Evolutionary conservation across 2,888 invertebrate species (phyloP).

Genomic region (Aplocera efformata): DNA sequence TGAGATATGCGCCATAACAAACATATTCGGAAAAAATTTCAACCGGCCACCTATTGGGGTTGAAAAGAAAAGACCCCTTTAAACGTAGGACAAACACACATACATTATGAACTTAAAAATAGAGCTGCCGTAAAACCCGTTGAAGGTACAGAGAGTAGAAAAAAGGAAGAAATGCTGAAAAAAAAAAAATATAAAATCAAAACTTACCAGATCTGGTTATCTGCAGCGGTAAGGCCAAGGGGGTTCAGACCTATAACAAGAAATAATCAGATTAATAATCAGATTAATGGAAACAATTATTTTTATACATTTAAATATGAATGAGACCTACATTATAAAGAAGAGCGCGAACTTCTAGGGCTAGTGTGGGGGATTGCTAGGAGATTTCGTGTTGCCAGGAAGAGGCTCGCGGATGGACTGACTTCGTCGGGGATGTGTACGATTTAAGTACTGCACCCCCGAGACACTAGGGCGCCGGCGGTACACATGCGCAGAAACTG

Average conservation of each 20-base stretch:
- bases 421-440: slow-evolving; percentile 53
- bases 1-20: no score
- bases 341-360: slow-evolving; percentile 20
- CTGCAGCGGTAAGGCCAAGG: slow-evolving; percentile 42
- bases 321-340: slow-evolving; percentile 46
- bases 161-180: slow-evolving; percentile 23
- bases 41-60: no score
- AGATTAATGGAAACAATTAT: slow-evolving; percentile 23
- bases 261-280: slow-evolving; percentile 35
- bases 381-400: slow-evolving; percentile 44
- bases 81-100: no score
- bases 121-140: no score
- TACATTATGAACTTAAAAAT: no score
- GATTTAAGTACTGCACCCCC: slow-evolving; percentile 65
- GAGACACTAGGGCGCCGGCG: slow-evolving; percentile 73
- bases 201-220: slow-evolving; percentile 50
- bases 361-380: no score
- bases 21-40: no score
- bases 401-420: slow-evolving; percentile 62
- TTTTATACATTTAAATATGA: not conserved
- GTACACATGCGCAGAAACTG: slow-evolving; percentile 68
- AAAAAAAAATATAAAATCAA: slow-evolving; percentile 16
- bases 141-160: slow-evolving; percentile 9
- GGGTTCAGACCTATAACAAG: slow-evolving; percentile 59
- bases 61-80: no score